Evolutionary conservation across 2,888 invertebrate genomes (phyloP).

Genomic region (Xylota sylvarum): DNA sequence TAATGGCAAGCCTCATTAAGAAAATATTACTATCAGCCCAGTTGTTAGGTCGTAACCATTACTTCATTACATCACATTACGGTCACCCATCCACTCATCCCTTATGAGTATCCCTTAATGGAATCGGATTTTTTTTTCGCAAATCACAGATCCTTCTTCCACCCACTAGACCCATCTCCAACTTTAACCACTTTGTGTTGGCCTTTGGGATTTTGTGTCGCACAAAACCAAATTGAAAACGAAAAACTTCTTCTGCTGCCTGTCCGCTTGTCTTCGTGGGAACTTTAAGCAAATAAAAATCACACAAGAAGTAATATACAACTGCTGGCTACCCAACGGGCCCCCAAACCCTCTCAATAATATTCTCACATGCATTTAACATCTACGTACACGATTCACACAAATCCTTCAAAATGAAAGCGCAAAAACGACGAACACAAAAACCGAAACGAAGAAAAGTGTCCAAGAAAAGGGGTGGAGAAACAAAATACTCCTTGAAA

Average conservation of each 20-base stretch:
- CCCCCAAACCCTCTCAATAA: slow-evolving; percentile 27
- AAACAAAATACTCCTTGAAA: slow-evolving; percentile 55
- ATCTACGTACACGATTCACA: slow-evolving; percentile 53
- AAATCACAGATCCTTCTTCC: slow-evolving; percentile 35
- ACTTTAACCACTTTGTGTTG: slow-evolving; percentile 64
- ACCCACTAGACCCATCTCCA: background rate
- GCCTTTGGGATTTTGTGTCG: slow-evolving; percentile 56
- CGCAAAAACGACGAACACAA: slow-evolving; percentile 22
- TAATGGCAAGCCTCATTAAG: slow-evolving; percentile 65
- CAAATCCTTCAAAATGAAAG: slow-evolving; percentile 65
- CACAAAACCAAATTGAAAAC: slow-evolving; percentile 67
- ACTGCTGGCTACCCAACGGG: slow-evolving; percentile 12
- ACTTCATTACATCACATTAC: slow-evolving; percentile 75
- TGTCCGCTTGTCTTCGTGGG: slow-evolving; percentile 31
- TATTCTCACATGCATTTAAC: slow-evolving; percentile 68
- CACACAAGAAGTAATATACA: slow-evolving; percentile 64
- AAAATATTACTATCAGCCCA: slow-evolving; percentile 66
- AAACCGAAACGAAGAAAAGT: slow-evolving; percentile 53
- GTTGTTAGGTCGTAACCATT: slow-evolving; percentile 67
- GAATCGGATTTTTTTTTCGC: slow-evolving; percentile 47
- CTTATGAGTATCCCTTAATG: slow-evolving; percentile 68
- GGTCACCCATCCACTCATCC: slow-evolving; percentile 41
- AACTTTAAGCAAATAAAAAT: slow-evolving; percentile 73
- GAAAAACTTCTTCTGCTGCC: slow-evolving; percentile 18
- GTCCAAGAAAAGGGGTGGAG: slow-evolving; percentile 51